Percentiles rank a stretch among this genome's conserved stretches.
phyloP scores from a whole-genome alignment of 2,888 invertebrate species.

The Leptopilina drosophilae region DNA sequence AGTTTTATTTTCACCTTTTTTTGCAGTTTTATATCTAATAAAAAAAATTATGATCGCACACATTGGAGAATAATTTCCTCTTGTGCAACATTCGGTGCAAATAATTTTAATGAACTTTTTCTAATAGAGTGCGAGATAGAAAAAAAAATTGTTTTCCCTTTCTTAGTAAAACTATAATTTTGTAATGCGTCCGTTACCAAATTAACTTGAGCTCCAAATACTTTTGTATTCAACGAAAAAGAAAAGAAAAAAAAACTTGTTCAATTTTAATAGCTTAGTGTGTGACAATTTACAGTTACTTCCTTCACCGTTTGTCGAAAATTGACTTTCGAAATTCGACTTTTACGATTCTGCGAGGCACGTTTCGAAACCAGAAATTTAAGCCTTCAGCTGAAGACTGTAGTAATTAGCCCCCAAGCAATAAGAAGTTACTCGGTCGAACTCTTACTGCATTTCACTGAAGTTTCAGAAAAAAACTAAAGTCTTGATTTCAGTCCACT shows the following conservation, averaged over 20 bases:
- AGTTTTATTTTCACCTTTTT: too few relatives aligned
- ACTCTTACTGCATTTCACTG: not conserved
- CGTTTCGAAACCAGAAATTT: conserved; percentile 13
- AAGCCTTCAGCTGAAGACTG: conserved; percentile 7
- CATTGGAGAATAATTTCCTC: not conserved
- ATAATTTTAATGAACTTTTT: not conserved
- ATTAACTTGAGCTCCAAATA: conserved; percentile 14
- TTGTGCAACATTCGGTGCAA: not conserved
- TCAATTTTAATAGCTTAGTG: conserved; percentile 24
- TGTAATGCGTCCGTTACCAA: conserved; percentile 3
- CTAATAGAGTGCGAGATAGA: not conserved
- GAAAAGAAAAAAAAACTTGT: conserved; percentile 11
- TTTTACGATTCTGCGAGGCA: conserved; percentile 16
- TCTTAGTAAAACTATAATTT: not conserved
- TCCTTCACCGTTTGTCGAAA: conserved; percentile 24
- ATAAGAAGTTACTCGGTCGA: conserved; percentile 21
- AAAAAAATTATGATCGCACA: not conserved
- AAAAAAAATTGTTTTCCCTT: not conserved
- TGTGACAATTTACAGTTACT: conserved; percentile 27
- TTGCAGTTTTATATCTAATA: not conserved
- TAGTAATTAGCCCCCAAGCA: conserved; percentile 23
- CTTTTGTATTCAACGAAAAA: not conserved
- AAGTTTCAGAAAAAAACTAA: conserved; percentile 3
- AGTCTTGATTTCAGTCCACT: too few relatives aligned
- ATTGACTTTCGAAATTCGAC: conserved; percentile 37